phyloP scores from a whole-genome alignment of 1,140 invertebrate genomes.

The Camponotus vicinus region DNA sequence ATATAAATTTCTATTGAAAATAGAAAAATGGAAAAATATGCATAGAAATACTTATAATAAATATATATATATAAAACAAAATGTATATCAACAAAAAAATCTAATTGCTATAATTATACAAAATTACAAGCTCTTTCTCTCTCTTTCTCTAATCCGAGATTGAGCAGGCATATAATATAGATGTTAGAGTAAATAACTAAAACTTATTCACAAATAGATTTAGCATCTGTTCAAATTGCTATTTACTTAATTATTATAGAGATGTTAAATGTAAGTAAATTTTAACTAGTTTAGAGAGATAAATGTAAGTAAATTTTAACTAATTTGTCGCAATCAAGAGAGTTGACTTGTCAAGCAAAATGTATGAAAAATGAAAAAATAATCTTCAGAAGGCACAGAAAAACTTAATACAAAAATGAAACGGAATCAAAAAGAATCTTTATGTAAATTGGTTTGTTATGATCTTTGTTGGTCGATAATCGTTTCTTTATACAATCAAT shows the following conservation, averaged over 20 bases:
- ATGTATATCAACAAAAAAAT: neutral
- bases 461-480: slow-evolving; percentile 5
- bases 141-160: too few relatives aligned
- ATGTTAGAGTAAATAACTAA: too few relatives aligned
- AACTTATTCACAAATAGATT: too few relatives aligned
- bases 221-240: too few relatives aligned
- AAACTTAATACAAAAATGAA: slow-evolving; percentile 1
- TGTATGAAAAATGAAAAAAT: neutral
- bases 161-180: too few relatives aligned
- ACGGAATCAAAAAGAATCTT: slow-evolving; percentile 1
- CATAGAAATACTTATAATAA: too few relatives aligned
- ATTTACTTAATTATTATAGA: too few relatives aligned
- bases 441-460: slow-evolving; percentile 30
- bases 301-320: neutral
- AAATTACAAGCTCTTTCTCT: too few relatives aligned
- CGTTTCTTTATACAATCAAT: slow-evolving; percentile 37
- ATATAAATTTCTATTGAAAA: neutral
- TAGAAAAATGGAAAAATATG: neutral
- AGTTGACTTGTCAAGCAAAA: neutral
- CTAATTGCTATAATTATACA: neutral
- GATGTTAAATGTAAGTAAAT: neutral
- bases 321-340: neutral
- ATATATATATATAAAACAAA: neutral
- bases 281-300: neutral
- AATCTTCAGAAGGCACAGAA: neutral